A percentile compares a stretch with the other conserved stretches of the same genome.
Conservation (phyloP, 2,888 invertebrate genomes). For the Tipula vernalis region DNA sequence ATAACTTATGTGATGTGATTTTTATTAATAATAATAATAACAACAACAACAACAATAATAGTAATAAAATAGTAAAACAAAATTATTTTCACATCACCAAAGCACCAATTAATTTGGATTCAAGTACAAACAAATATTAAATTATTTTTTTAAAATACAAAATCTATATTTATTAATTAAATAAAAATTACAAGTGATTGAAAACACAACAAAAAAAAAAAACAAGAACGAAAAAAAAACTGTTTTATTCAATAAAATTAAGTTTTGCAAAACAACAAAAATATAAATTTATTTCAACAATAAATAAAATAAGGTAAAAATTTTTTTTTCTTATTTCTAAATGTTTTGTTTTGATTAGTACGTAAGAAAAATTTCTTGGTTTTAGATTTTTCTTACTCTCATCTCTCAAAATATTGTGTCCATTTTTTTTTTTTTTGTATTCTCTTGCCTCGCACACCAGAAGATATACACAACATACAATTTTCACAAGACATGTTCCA, state of each 20-base stretch:
- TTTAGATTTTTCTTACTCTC: not conserved
- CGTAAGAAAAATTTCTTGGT: not conserved
- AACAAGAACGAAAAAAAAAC: not conserved
- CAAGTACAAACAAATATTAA: slow-evolving; percentile 5
- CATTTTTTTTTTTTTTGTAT: not conserved
- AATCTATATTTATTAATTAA: not conserved
- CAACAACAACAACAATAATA: not conserved
- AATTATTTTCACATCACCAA: slow-evolving; percentile 10
- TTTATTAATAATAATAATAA: slow-evolving; percentile 7
- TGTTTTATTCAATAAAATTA: not conserved
- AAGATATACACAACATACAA: not conserved
- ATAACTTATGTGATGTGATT: slow-evolving; percentile 7
- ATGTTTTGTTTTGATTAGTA: not conserved
- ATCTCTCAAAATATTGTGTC: not conserved
- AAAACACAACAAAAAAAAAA: not conserved
- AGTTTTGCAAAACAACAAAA: not conserved
- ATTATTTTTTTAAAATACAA: not conserved
- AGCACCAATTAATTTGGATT: slow-evolving; percentile 10
- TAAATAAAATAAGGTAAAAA: not conserved
- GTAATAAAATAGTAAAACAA: not conserved
- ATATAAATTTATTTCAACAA: not conserved
- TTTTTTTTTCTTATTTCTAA: not conserved
- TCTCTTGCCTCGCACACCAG: not conserved
- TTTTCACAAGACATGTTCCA: slow-evolving; percentile 4
- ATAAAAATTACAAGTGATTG: not conserved